A percentile compares a stretch with the other conserved stretches of the same genome.
Evolutionary conservation across 2,888 invertebrate species (phyloP).

Genomic region (Sinelater perroti): DNA sequence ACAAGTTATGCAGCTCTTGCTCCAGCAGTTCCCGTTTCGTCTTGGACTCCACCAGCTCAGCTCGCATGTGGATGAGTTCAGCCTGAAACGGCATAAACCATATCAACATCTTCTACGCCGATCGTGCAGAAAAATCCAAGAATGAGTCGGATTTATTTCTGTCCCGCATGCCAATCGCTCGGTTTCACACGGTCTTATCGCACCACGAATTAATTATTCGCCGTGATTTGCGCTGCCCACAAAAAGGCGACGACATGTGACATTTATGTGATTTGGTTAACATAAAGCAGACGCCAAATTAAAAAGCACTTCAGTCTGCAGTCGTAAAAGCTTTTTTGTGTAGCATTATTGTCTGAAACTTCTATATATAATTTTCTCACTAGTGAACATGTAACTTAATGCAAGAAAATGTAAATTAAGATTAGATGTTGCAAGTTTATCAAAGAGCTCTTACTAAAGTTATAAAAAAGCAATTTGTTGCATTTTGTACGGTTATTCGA

Average conservation of each 20-base stretch:
- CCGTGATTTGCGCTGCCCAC: conserved; percentile 16
- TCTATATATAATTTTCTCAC: conserved; percentile 20
- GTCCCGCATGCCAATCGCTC: background rate
- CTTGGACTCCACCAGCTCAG: conserved; percentile 76
- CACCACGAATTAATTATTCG: conserved; percentile 8
- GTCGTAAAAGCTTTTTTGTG: conserved; percentile 21
- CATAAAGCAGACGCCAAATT: conserved; percentile 20
- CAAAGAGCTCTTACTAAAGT: too few relatives aligned
- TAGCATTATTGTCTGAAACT: conserved; percentile 15
- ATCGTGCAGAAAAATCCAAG: too few relatives aligned
- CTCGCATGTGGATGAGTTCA: conserved; percentile 78
- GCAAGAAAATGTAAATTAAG: too few relatives aligned
- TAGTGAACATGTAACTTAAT: too few relatives aligned
- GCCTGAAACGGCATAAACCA: conserved; percentile 77
- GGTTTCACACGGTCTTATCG: conserved; percentile 29
- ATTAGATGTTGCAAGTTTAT: too few relatives aligned
- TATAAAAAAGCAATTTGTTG: too few relatives aligned
- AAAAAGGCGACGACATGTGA: conserved; percentile 4
- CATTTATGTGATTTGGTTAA: conserved; percentile 16
- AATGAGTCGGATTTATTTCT: conserved; percentile 17
- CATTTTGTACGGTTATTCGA: too few relatives aligned
- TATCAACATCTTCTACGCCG: too few relatives aligned
- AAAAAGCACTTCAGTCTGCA: conserved; percentile 11
- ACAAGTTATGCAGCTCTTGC: conserved; percentile 69
- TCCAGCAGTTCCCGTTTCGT: conserved; percentile 68